A percentile compares a stretch with the other conserved stretches of the same genome.
These are phyloP conservation scores for Ia io DNA, from an alignment of 2,113 vertebrate genomes.

Conservation along the genomic window DNA sequence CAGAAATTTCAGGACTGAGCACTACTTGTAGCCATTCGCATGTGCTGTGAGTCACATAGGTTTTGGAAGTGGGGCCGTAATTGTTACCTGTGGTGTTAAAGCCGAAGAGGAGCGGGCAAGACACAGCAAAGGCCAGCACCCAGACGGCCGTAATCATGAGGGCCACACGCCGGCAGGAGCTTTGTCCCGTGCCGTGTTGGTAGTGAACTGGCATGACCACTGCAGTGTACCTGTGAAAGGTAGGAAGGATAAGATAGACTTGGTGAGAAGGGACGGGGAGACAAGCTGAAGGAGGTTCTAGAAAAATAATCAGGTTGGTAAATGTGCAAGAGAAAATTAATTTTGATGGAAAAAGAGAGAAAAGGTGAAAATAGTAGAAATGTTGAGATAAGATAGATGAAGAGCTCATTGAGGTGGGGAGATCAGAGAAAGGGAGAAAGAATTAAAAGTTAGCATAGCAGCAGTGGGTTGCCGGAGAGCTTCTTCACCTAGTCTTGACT, in stretches of 20 bases:
- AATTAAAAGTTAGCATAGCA: neutral
- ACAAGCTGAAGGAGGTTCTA: neutral
- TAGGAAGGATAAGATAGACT: neutral
- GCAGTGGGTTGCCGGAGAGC: accelerated
- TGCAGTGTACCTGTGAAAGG: conserved; percentile 89
- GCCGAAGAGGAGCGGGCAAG: conserved; percentile 94
- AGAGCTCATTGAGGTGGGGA: neutral
- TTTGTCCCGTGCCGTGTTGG: conserved; percentile 91
- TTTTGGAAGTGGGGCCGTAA: neutral
- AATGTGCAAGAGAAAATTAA: neutral
- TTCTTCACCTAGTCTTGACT: neutral
- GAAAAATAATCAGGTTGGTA: neutral
- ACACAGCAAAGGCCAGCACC: conserved; percentile 93
- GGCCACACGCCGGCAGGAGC: conserved; percentile 91
- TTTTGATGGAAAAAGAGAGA: neutral
- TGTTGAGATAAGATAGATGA: neutral
- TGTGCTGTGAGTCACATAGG: neutral
- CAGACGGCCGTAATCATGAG: conserved; percentile 92
- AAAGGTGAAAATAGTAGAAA: neutral
- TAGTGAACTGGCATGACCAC: conserved; percentile 96
- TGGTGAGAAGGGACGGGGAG: neutral
- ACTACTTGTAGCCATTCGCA: neutral
- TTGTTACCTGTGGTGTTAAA: conserved; percentile 95
- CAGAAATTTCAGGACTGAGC: neutral
- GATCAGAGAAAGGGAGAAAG: neutral